These are phyloP conservation scores for Cyrtonyx montezumae DNA, from an alignment of 2,113 vertebrate genomes.

Conservation along the genomic window DNA sequence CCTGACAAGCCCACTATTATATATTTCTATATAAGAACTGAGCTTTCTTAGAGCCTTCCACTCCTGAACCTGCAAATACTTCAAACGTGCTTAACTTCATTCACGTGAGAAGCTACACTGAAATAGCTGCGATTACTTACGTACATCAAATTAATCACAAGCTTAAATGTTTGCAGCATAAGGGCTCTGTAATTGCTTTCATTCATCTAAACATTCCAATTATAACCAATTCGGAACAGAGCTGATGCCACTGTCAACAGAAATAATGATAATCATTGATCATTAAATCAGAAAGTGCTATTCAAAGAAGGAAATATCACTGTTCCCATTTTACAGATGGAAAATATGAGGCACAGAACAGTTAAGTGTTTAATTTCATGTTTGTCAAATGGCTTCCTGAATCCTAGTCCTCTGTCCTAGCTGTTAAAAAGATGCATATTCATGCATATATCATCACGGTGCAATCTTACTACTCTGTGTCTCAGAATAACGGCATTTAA, in stretches of 20 bases:
- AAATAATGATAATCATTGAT: slow-evolving; percentile 52
- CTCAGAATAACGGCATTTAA: slow-evolving; percentile 41
- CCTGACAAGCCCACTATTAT: neutral
- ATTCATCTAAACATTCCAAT: slow-evolving; percentile 55
- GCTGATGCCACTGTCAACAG: slow-evolving; percentile 38
- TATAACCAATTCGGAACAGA: slow-evolving; percentile 24
- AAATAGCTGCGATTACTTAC: neutral
- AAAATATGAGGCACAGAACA: slow-evolving; percentile 32
- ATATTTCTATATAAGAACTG: neutral
- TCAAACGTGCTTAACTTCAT: neutral
- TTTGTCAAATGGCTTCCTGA: slow-evolving; percentile 45
- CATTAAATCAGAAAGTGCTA: slow-evolving; percentile 46
- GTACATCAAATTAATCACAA: slow-evolving; percentile 28
- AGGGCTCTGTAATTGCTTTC: slow-evolving; percentile 7
- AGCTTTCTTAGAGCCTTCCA: neutral
- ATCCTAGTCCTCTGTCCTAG: neutral
- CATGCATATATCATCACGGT: neutral
- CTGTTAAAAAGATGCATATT: slow-evolving; percentile 15
- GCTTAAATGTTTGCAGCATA: slow-evolving; percentile 19
- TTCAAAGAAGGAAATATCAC: slow-evolving; percentile 31
- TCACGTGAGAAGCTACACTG: neutral
- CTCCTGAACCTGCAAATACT: neutral
- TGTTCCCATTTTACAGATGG: slow-evolving; percentile 29
- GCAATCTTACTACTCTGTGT: slow-evolving; percentile 16
- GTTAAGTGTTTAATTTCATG: slow-evolving; percentile 37